phyloP scores from a whole-genome alignment of 2,113 vertebrate genomes.

The Butastur rufipennis region DNA sequence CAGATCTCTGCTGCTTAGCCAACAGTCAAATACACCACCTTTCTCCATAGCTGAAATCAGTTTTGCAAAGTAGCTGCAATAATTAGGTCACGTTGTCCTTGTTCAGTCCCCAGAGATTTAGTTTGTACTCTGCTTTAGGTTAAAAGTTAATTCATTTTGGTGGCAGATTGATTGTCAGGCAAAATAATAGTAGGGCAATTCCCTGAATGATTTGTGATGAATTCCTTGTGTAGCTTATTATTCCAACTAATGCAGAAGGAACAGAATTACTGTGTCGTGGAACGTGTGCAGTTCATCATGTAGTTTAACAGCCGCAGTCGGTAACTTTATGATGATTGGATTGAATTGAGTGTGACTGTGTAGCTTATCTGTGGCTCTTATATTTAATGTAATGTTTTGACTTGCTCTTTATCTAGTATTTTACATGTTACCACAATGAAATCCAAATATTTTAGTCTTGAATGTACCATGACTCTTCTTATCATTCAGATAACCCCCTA shows the following conservation, averaged over 20 bases:
- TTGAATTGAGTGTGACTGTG: neutral
- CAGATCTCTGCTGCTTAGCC: neutral
- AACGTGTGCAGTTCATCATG: neutral
- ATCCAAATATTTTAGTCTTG: neutral
- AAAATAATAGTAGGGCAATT: constrained; percentile 57
- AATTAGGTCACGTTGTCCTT: constrained; percentile 60
- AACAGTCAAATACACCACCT: neutral
- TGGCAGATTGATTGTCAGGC: constrained; percentile 58
- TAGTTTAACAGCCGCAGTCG: neutral
- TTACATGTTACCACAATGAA: neutral
- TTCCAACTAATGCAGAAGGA: constrained; percentile 2
- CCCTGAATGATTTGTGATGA: constrained; percentile 41
- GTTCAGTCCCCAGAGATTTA: constrained; percentile 21
- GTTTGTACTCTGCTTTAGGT: constrained; percentile 28
- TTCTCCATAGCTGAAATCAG: neutral
- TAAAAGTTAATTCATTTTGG: constrained; percentile 67
- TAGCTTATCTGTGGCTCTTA: neutral
- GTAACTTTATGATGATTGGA: neutral
- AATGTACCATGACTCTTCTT: neutral
- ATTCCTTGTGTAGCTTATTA: constrained; percentile 20
- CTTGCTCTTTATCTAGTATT: neutral
- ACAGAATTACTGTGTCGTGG: neutral
- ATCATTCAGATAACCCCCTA: neutral
- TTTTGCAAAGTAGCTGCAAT: constrained; percentile 34
- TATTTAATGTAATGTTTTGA: neutral